Evolutionary conservation across 2,113 vertebrate genomes (phyloP).

Genomic region (Ovis canadensis): DNA sequence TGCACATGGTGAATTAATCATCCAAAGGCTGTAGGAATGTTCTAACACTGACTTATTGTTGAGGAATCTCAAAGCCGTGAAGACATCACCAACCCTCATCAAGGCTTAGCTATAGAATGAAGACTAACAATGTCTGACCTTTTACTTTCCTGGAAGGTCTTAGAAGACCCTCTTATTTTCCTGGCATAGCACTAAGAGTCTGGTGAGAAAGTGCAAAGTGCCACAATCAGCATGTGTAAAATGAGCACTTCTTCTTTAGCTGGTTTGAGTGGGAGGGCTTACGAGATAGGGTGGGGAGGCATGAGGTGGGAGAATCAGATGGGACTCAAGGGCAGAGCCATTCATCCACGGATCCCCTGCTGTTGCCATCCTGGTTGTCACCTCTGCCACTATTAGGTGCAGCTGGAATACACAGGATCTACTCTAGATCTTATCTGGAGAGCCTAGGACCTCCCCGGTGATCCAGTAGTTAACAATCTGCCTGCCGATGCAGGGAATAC

Average conservation of each 20-base stretch:
- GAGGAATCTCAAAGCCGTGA: background rate
- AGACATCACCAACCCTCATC: background rate
- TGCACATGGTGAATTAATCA: background rate
- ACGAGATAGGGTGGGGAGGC: background rate
- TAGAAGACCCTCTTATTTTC: background rate
- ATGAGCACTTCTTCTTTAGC: background rate
- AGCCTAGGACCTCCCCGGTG: background rate
- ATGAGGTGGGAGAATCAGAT: background rate
- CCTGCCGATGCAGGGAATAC: background rate
- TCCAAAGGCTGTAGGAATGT: background rate
- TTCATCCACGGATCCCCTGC: background rate
- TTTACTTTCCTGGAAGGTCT: background rate
- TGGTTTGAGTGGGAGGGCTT: background rate
- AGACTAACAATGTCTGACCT: background rate
- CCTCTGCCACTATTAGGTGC: background rate
- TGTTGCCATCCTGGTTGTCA: background rate
- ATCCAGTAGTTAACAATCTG: background rate
- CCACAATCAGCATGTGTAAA: background rate
- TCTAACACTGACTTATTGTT: background rate
- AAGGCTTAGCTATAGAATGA: background rate
- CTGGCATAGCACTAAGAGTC: background rate
- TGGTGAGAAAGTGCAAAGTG: background rate
- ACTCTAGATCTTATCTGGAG: background rate
- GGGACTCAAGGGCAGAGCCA: background rate
- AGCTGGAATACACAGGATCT: background rate